Evolutionary conservation across 2,113 vertebrate genomes (phyloP).

Genomic region (Falcunculus frontatus): DNA sequence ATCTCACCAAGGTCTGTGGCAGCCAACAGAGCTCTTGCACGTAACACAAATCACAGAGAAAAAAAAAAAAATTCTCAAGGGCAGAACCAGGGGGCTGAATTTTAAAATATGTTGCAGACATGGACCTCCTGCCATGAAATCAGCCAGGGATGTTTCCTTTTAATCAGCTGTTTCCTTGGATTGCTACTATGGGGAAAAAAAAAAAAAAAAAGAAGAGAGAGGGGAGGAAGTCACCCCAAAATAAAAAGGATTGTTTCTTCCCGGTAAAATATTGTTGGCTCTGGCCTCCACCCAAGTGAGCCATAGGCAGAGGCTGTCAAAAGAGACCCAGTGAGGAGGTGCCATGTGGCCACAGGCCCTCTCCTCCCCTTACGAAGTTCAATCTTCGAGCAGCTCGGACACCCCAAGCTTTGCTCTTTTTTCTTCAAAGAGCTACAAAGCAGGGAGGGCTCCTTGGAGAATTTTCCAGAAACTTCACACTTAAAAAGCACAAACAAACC

Average conservation of each 20-base stretch:
- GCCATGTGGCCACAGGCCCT: constrained; percentile 6
- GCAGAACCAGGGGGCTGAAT: not conserved
- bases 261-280: not conserved
- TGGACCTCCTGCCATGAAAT: not conserved
- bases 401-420: not conserved
- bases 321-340: not conserved
- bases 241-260: not conserved
- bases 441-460: not conserved
- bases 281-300: not conserved
- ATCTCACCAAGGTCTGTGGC: not conserved
- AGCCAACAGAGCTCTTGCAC: not conserved
- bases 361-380: not conserved
- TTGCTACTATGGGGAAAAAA: not conserved
- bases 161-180: not conserved
- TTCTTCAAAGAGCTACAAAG: not conserved
- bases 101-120: not conserved
- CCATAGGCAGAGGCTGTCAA: not conserved
- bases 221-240: not conserved
- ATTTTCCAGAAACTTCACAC: constrained; percentile 25
- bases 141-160: not conserved
- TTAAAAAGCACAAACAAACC: not conserved
- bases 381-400: not conserved
- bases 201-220: not conserved
- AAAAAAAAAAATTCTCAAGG: not conserved
- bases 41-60: not conserved